Evolutionary conservation across 1,140 invertebrate genomes (phyloP), one percentile per base, ranked within the genome.

Genomic region (Acromyrmex charruanus): DNA sequence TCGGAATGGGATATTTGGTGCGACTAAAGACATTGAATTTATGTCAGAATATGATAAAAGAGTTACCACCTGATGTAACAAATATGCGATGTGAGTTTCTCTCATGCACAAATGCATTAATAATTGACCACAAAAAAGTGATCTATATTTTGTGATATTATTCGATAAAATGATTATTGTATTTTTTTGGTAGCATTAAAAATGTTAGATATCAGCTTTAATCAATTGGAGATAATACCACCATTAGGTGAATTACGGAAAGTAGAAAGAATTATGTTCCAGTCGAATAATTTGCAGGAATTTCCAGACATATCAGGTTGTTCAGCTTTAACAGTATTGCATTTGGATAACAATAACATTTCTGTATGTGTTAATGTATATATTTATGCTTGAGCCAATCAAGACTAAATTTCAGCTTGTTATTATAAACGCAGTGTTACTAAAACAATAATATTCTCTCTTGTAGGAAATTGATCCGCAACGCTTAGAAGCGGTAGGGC

Each of bases 271-370:
- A 93, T 99, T 0, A 97, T 98, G 94, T 95, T 98, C 14, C 97
- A 98, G 88, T 97, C 98, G 89, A 98, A 98, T 94, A 96, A 97
- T 89, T 96, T 98, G 90, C 95, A 95, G 91, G 94, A 95, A 81
- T 95, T 97, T 89, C 97, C 97, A 10, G 95, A 96, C 90, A 96
- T 97, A 81, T 96, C 96, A 90, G 97, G 97, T 49, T 98, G 97
- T 94, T 96, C 96, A 59, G 93, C 95, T 71, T 93, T 98, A 12
- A 96, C 97, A 94, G 97, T 98, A 94, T 94, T 98, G 55, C 96
- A 98, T 94, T 96, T 98, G 88, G 97, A 97, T 81, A 97, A 98
- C 92, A 99, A 99, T 95, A 96, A 95, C 85, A 97, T 98, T 80
- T 96, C 96, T 95, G 97, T 97, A 95, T 91, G 92, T 94, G 89